Percentiles rank a stretch among this genome's conserved stretches.
These are phyloP conservation scores for Troilus luridus DNA, from an alignment of 2,888 invertebrate species.

Conservation along the genomic window DNA sequence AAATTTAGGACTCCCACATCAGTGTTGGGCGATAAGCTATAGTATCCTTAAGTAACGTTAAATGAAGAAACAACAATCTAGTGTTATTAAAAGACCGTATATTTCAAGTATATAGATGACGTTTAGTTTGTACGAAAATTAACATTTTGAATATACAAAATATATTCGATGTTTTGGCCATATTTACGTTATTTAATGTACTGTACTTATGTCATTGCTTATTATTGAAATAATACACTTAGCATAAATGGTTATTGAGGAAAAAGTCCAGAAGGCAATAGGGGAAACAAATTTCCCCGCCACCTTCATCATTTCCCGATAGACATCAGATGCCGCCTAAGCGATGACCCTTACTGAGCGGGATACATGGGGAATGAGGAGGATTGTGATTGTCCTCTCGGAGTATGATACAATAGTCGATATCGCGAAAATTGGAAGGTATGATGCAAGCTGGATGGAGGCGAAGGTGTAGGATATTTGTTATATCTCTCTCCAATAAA, in stretches of 20 bases:
- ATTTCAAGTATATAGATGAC: no score
- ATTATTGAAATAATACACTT: neutral
- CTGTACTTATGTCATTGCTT: neutral
- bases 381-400: slow-evolving; percentile 28
- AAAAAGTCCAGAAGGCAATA: neutral
- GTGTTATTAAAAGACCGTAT: no score
- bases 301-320: neutral
- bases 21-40: no score
- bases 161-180: no score
- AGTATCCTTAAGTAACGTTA: no score
- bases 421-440: slow-evolving; percentile 47
- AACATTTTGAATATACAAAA: no score
- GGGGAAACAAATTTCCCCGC: neutral
- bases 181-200: no score
- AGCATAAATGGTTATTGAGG: neutral
- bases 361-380: slow-evolving; percentile 34
- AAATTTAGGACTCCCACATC: no score
- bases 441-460: slow-evolving; percentile 38
- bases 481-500: neutral
- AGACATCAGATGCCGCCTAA: slow-evolving; percentile 16
- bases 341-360: slow-evolving; percentile 27
- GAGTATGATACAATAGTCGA: slow-evolving; percentile 40
- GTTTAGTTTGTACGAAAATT: no score
- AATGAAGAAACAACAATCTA: no score
- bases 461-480: neutral